Percentiles rank a stretch among this genome's conserved stretches.
Evolutionary conservation across 2,797 vertebrate species (phyloP).

Genomic region (Sciurus carolinensis): DNA sequence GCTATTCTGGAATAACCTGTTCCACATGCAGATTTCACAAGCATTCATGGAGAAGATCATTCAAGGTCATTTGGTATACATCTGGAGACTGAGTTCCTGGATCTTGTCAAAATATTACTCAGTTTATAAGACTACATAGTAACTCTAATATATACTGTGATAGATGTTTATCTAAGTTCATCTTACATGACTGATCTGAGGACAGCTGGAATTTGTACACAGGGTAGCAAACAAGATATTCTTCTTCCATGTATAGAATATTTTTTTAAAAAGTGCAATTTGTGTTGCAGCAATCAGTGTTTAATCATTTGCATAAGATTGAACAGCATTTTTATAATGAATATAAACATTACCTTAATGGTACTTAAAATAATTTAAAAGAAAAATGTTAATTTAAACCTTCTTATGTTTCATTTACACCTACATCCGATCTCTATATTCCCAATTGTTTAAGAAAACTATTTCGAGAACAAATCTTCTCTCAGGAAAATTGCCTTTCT

Average conservation of each 20-base stretch:
- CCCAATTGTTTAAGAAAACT: too few relatives aligned
- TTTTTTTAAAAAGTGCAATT: slow-evolving; percentile 90
- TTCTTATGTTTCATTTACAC: slow-evolving; percentile 87
- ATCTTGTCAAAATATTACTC: slow-evolving; percentile 82
- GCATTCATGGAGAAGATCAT: slow-evolving; percentile 82
- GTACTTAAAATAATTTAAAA: slow-evolving; percentile 95
- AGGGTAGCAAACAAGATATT: slow-evolving; percentile 95
- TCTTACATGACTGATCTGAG: slow-evolving; percentile 87
- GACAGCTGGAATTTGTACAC: slow-evolving; percentile 92
- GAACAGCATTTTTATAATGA: too few relatives aligned
- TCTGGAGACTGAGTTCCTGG: slow-evolving; percentile 75
- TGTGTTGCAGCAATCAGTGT: too few relatives aligned
- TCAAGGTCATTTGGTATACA: slow-evolving; percentile 85
- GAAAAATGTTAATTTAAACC: slow-evolving; percentile 90
- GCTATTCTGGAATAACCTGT: slow-evolving; percentile 78
- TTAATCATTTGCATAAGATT: slow-evolving; percentile 89
- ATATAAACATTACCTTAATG: slow-evolving; percentile 87
- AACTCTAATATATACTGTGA: slow-evolving; percentile 88
- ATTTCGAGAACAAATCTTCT: too few relatives aligned
- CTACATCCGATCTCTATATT: slow-evolving; percentile 86
- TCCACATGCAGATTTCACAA: slow-evolving; percentile 68
- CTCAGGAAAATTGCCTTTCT: too few relatives aligned
- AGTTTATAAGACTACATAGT: slow-evolving; percentile 83
- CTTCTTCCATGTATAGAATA: slow-evolving; percentile 92
- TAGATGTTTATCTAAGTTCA: slow-evolving; percentile 83